A percentile compares a stretch with the other conserved stretches of the same genome.
These are phyloP conservation scores for Capromys pilorides DNA, from an alignment of 2,797 vertebrate species.

Conservation along the genomic window DNA sequence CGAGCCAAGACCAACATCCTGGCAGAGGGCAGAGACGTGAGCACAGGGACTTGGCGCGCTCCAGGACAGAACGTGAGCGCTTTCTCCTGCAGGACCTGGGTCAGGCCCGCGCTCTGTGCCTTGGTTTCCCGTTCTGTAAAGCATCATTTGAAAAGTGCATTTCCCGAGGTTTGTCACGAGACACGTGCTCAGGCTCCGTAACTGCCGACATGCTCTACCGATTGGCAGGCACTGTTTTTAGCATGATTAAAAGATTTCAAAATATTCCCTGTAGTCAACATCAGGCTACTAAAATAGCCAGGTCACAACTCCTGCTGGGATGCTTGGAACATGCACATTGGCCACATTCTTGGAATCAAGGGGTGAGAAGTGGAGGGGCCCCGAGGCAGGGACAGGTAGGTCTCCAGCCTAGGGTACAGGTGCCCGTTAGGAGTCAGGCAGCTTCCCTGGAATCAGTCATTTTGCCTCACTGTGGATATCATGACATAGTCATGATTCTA, in stretches of 20 bases:
- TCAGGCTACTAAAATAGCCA: neutral
- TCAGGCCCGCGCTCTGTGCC: neutral
- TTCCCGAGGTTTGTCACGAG: neutral
- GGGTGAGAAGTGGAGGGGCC: neutral
- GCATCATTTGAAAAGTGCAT: neutral
- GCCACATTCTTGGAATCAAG: neutral
- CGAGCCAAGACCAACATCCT: neutral
- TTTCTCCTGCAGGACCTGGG: neutral
- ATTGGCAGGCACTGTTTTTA: neutral
- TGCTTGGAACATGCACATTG: neutral
- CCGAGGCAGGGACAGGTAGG: too few species aligned
- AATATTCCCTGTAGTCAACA: neutral
- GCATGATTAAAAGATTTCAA: neutral
- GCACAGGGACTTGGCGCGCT: neutral
- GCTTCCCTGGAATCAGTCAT: neutral
- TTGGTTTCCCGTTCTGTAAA: conserved; percentile 30
- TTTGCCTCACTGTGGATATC: neutral
- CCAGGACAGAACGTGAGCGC: neutral
- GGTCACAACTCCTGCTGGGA: neutral
- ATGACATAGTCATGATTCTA: neutral
- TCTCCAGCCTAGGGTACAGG: neutral
- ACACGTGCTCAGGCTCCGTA: neutral
- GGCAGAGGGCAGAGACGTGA: neutral
- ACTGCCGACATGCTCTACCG: neutral
- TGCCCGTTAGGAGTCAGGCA: neutral